Percentiles rank a stretch among this genome's conserved stretches.
Evolutionary conservation across 1,140 invertebrate genomes (phyloP).

Genomic region (Antheraea pernyi): DNA sequence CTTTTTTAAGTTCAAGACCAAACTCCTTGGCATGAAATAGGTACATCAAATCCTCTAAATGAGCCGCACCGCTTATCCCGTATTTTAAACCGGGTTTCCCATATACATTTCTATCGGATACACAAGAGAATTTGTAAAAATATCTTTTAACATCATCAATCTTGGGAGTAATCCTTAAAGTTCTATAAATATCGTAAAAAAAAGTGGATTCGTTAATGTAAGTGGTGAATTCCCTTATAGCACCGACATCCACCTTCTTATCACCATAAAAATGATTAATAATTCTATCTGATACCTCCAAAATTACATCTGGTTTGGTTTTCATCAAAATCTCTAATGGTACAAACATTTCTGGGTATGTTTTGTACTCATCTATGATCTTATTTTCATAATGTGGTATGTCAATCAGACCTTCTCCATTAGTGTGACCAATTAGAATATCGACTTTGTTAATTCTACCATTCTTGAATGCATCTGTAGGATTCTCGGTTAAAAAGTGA

Average conservation of each 20-base stretch:
- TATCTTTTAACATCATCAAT: constrained; percentile 31
- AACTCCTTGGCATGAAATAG: constrained; percentile 42
- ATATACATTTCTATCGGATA: constrained; percentile 43
- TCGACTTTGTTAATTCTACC: constrained; percentile 78
- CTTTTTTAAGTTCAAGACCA: constrained; percentile 36
- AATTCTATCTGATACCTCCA: constrained; percentile 47
- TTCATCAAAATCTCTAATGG: constrained; percentile 19
- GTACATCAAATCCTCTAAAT: constrained; percentile 59
- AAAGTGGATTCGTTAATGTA: constrained; percentile 60
- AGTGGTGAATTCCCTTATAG: constrained; percentile 47
- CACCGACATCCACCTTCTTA: constrained; percentile 39
- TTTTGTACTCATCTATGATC: constrained; percentile 11
- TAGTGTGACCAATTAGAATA: constrained; percentile 78
- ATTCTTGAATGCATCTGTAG: constrained; percentile 42
- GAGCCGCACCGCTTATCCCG: constrained; percentile 37
- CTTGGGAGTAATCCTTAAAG: constrained; percentile 44
- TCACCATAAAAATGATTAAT: constrained; percentile 66
- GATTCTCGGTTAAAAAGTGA: constrained; percentile 50
- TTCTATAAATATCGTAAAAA: constrained; percentile 55
- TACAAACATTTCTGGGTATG: constrained; percentile 19
- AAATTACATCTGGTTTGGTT: constrained; percentile 22
- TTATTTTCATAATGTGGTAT: constrained; percentile 15
- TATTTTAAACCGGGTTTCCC: constrained; percentile 27
- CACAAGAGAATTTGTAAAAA: constrained; percentile 42
- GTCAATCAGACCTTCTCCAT: constrained; percentile 70